Evolutionary conservation across 2,797 vertebrate genomes (phyloP), one percentile per base, ranked within the genome.

Genomic region (Labroides dimidiatus): DNA sequence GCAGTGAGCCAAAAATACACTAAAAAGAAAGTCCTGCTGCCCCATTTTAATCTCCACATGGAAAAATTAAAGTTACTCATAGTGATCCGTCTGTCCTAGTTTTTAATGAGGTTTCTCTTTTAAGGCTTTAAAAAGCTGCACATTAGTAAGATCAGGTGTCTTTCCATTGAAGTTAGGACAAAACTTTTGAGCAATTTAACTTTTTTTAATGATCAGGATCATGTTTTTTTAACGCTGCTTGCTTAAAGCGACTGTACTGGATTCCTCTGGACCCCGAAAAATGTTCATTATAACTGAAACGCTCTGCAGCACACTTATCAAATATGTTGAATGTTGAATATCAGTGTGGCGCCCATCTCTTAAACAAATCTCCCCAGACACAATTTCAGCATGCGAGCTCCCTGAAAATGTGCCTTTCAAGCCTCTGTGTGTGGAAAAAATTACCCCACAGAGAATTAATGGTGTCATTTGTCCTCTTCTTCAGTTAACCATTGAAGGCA

Each of bases 11-110:
- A 59, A 62, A 52, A 51, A 55, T 63, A 42, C 11, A 24, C 1
- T 2, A 9, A 14, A n/a, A n/a, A 27, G 24, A 30, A 30, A 52
- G 24, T 27, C 42, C 64, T 11, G 5, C 14, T 21, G 24, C 48
- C 69, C 66, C 21, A 74, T 45, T 79, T 80, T 69, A 14, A 64
- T 48, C 45, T 63, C 16, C 43, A 43, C 41, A 48, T 54, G 13
- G n/a, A 62, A 51, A 33, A 69, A 24, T 8, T 53, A 33, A 52
- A 36, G 19, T 55, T 2, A 33, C 58, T 71, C 33, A 81, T 68
- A 61, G 56, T 47, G 13, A 52, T 12, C 0, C 0, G 39, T 60
- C 52, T 47, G 64, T 53, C 55, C 71, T 21, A 60, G 52, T 76
- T 78, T 64, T 23, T 50, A 45, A 73, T 53, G 17, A 8, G 39